These are phyloP conservation scores for Sebastes minor DNA, from an alignment of 2,797 vertebrate species.

Conservation along the genomic window DNA sequence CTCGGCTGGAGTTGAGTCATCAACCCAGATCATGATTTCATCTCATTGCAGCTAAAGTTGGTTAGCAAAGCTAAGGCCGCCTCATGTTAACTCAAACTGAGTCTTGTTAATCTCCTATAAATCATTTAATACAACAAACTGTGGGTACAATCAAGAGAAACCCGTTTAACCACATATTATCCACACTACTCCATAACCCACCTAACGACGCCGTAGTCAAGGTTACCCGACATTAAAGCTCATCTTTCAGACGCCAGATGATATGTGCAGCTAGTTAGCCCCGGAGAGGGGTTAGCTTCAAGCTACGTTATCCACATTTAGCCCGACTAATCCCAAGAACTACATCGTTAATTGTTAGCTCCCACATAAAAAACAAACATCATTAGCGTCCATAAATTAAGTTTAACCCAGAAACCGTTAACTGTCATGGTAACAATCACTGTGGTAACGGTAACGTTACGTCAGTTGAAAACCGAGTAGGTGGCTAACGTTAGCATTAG, in stretches of 20 bases:
- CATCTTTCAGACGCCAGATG: not conserved
- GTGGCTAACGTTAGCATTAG: not conserved
- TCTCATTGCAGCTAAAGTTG: conserved; percentile 59
- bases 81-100: conserved; percentile 42
- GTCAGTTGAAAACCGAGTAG: not conserved
- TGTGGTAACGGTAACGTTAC: not conserved
- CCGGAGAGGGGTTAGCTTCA: conserved; percentile 37
- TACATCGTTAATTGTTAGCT: not conserved
- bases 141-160: not conserved
- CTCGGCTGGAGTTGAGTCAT: conserved; percentile 69
- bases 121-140: not conserved
- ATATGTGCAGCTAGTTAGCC: conserved; percentile 8
- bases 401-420: not conserved
- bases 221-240: not conserved
- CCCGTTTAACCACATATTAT: not conserved
- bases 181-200: not conserved
- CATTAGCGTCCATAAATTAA: not conserved
- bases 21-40: conserved; percentile 59
- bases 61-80: conserved; percentile 64
- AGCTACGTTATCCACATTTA: conserved; percentile 20
- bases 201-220: not conserved
- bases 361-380: not conserved
- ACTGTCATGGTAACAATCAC: not conserved
- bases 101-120: not conserved
- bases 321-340: not conserved